These are phyloP conservation scores for Anas platyrhynchos DNA, from an alignment of 2,113 vertebrate genomes.

Conservation along the genomic window DNA sequence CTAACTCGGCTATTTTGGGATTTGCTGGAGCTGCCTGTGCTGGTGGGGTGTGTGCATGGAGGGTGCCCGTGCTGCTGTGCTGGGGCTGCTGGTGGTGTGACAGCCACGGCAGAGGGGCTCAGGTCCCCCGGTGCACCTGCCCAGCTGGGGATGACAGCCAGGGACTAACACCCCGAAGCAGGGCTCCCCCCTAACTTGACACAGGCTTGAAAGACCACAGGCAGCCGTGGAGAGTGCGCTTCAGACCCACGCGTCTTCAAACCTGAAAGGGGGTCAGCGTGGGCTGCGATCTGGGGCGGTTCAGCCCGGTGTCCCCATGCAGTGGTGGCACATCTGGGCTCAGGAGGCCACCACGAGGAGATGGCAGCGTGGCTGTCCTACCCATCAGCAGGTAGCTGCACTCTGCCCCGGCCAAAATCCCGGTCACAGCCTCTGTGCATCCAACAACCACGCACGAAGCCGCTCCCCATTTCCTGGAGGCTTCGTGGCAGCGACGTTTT, in stretches of 20 bases:
- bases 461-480: background rate
- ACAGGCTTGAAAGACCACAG: background rate
- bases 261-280: background rate
- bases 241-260: background rate
- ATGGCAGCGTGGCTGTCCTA: rapidly evolving
- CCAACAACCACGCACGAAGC: background rate
- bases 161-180: too few species aligned
- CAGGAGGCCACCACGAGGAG: background rate
- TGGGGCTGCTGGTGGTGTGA: too few species aligned
- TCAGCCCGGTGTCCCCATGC: background rate
- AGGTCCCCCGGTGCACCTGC: too few species aligned
- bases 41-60: background rate
- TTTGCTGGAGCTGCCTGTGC: background rate
- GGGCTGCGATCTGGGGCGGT: background rate
- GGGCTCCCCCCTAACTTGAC: background rate
- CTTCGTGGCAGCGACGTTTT: background rate
- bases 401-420: background rate
- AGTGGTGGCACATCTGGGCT: background rate
- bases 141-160: too few species aligned
- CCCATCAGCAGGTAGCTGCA: background rate
- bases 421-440: background rate
- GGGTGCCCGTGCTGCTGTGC: background rate
- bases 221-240: background rate
- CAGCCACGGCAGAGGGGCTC: too few species aligned
- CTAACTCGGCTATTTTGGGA: constrained; percentile 50